Base-by-base conservation (phyloP, 2,888 invertebrate genomes). In the Andrena haemorrhoa region DNA sequence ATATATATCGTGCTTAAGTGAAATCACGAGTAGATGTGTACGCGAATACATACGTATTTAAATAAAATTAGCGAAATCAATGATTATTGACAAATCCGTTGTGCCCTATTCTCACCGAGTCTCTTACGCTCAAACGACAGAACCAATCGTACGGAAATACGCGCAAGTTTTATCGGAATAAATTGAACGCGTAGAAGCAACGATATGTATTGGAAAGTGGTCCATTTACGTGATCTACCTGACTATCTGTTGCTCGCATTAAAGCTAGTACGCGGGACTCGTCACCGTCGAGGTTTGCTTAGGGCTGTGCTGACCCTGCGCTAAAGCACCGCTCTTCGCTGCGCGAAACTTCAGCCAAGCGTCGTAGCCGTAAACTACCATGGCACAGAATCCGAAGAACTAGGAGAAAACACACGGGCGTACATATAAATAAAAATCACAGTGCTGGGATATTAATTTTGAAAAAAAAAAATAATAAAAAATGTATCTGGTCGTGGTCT, bases 381-480 rank as follows among this genome's bases (percentile, higher is more conserved):
- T 97, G 23, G 97, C 97, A 87, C 96, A 95, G 94, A 97, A 98
- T 26, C 98, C 98, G 94, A 98, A 98, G 94, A 98, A 97, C 98
- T 98, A 94, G 47, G 96, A 95, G 88, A 83, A 89, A 86, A 89
- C 76, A 78, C 86, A 16, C 94, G 75, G 75, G 82, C 12, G 41
- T 16, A 16, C 16, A 41, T 41, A 5, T 16, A 16, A 16, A 41
- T 41, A 16, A 41, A 41, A 41, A 16, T 41, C 41, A 41, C 41
- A 60, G 65, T 72, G 58, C 47, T 74, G 8, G 26, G 10, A 51
- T 49, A 10, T 41, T 29, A 10, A 61, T 41, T 41, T 41, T 16
- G 4, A 31, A 16, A 8, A 47, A n/a, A n/a, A n/a, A n/a, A n/a
- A n/a, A n/a, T n/a, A n/a, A n/a, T n/a, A n/a, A n/a, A n/a, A 23